Conservation (phyloP, 2,888 invertebrate species). For the Yponomeuta plumbellus region DNA sequence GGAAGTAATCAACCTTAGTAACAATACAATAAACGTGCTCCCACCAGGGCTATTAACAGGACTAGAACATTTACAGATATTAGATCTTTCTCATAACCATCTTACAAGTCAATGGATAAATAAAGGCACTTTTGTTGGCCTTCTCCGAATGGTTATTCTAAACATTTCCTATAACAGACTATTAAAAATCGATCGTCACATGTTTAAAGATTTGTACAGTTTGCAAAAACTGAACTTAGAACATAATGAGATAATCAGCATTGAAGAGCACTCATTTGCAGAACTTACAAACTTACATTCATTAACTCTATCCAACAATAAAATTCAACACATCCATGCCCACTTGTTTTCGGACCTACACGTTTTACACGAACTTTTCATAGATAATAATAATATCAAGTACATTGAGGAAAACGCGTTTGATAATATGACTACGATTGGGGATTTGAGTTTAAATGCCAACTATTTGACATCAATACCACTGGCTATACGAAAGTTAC, state of each 20-base stretch:
- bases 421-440: slow-evolving; percentile 84
- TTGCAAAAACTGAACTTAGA: slow-evolving; percentile 86
- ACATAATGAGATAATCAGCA: slow-evolving; percentile 80
- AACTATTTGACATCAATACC: slow-evolving; percentile 82
- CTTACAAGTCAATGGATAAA: slow-evolving; percentile 85
- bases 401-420: slow-evolving; percentile 82
- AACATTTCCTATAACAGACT: slow-evolving; percentile 84
- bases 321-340: slow-evolving; percentile 79
- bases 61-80: slow-evolving; percentile 81
- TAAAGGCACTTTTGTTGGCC: slow-evolving; percentile 83
- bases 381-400: slow-evolving; percentile 84
- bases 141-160: slow-evolving; percentile 83
- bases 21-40: slow-evolving; percentile 85
- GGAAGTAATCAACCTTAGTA: slow-evolving; percentile 82
- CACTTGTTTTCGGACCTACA: slow-evolving; percentile 83
- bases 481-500: slow-evolving; percentile 80
- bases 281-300: slow-evolving; percentile 86
- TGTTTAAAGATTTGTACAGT: slow-evolving; percentile 84
- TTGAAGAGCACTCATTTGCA: slow-evolving; percentile 84
- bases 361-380: slow-evolving; percentile 82
- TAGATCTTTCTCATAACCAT: slow-evolving; percentile 84
- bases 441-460: slow-evolving; percentile 84
- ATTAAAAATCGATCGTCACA: slow-evolving; percentile 80
- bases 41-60: slow-evolving; percentile 84
- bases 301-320: slow-evolving; percentile 83